phyloP scores from a whole-genome alignment of 2,888 invertebrate genomes.

The Stegophylla sp. region DNA sequence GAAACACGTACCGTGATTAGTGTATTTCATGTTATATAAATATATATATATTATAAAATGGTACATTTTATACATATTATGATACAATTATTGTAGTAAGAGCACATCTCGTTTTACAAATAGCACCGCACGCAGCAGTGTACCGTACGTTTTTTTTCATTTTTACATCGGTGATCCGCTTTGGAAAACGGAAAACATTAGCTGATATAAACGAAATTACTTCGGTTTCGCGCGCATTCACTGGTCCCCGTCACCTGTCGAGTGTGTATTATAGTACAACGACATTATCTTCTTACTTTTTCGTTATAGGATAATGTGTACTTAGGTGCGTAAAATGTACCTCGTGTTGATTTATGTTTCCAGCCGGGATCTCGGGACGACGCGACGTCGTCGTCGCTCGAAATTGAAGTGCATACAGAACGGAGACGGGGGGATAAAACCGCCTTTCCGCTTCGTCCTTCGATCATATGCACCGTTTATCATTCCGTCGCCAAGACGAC shows the following conservation, averaged over 20 bases:
- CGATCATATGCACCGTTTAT: too few species aligned
- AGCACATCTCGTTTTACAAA: not conserved
- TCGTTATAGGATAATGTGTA: too few species aligned
- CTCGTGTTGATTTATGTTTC: too few species aligned
- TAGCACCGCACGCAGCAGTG: not conserved
- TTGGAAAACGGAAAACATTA: not conserved
- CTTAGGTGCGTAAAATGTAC: too few species aligned
- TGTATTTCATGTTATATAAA: not conserved
- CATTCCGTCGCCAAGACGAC: too few species aligned
- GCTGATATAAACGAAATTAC: conserved; percentile 8
- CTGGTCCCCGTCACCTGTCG: not conserved
- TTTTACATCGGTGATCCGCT: not conserved
- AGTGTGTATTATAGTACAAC: too few species aligned
- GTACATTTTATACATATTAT: not conserved
- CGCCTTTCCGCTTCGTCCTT: too few species aligned
- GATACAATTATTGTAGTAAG: not conserved
- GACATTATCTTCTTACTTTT: too few species aligned
- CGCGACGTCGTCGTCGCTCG: too few species aligned
- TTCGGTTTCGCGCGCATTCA: not conserved
- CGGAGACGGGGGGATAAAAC: too few species aligned
- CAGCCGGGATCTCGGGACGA: too few species aligned
- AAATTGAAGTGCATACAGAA: too few species aligned
- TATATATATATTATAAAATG: not conserved
- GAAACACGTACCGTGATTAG: not conserved
- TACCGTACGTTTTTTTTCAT: not conserved